Evolutionary conservation across 2,888 invertebrate species (phyloP).

Genomic region (Ecdyonurus torrentis): DNA sequence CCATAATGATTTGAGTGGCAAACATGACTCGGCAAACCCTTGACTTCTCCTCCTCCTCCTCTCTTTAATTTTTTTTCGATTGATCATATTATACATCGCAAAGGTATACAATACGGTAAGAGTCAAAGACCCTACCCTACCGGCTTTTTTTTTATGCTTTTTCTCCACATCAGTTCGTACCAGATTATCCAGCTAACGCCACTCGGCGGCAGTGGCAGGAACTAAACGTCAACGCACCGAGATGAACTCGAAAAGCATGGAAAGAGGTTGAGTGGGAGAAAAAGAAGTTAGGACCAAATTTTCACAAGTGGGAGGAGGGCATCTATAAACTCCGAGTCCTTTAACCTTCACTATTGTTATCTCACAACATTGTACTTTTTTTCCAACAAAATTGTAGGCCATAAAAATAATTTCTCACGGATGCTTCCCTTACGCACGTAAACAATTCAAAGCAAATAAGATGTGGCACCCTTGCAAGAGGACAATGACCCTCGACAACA

Average conservation of each 20-base stretch:
- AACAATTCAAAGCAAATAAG: too few relatives aligned
- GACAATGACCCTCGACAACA: too few relatives aligned
- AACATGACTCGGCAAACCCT: background rate
- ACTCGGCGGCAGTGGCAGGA: background rate
- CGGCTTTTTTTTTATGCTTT: background rate
- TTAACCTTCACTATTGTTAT: background rate
- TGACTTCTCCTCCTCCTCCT: background rate
- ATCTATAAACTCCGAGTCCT: background rate
- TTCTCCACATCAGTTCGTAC: too few relatives aligned
- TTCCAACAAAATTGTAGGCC: too few relatives aligned
- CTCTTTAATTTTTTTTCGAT: too few relatives aligned
- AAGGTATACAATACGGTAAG: background rate
- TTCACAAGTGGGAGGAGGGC: background rate
- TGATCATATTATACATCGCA: background rate
- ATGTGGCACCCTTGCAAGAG: too few relatives aligned
- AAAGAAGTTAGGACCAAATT: background rate
- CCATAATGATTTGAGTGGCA: too few relatives aligned
- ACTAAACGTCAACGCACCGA: constrained; percentile 2
- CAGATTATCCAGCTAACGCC: background rate
- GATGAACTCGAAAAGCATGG: background rate
- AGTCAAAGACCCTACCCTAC: background rate
- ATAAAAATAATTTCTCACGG: too few relatives aligned
- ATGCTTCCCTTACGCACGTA: too few relatives aligned
- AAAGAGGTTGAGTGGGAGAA: background rate
- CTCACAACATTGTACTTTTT: too few relatives aligned